These are phyloP conservation scores for Crax fasciolata DNA, from an alignment of 2,797 vertebrate species.

Conservation along the genomic window DNA sequence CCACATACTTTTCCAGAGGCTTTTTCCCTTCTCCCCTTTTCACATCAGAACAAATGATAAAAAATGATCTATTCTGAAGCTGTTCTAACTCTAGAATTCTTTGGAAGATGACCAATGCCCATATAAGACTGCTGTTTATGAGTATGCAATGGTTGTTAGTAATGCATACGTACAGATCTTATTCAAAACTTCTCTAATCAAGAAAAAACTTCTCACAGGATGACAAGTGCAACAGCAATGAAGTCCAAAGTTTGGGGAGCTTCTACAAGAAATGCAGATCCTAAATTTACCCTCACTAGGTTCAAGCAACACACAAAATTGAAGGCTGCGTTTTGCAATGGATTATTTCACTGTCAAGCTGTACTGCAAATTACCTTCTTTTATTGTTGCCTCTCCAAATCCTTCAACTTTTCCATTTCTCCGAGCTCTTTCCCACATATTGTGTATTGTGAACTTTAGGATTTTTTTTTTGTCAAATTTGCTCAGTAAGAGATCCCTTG, in stretches of 20 bases:
- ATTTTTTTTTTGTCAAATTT: background rate
- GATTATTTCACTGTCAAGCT: background rate
- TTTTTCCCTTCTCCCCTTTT: background rate
- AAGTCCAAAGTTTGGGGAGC: background rate
- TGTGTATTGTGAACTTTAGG: background rate
- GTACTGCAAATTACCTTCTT: background rate
- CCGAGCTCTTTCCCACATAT: background rate
- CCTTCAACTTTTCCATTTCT: background rate
- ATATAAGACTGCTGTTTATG: background rate
- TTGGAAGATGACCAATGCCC: background rate
- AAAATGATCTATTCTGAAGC: constrained; percentile 1
- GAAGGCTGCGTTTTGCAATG: background rate
- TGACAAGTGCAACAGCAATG: background rate
- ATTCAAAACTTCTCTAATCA: background rate
- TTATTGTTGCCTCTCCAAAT: background rate
- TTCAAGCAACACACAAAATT: background rate
- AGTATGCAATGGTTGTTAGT: rapidly evolving
- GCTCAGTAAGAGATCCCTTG: background rate
- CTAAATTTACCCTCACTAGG: background rate
- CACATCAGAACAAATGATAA: background rate
- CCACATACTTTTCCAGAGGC: background rate
- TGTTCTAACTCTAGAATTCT: background rate
- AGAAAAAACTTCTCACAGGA: background rate
- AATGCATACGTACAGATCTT: background rate
- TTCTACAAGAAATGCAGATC: background rate